A percentile compares a stretch with the other conserved stretches of the same genome.
phyloP scores from a whole-genome alignment of 2,888 invertebrate genomes.

The Congeria kusceri region DNA sequence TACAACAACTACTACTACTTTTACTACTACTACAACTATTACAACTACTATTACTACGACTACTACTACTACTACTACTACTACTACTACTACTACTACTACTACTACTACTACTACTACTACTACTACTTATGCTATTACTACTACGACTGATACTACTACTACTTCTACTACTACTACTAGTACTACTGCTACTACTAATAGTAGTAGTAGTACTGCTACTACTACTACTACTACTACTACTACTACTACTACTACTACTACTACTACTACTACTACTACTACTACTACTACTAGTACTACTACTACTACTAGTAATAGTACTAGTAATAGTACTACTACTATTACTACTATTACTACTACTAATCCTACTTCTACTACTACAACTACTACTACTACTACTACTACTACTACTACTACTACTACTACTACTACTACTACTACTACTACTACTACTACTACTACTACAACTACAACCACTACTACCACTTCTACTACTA shows the following conservation, averaged over 20 bases:
- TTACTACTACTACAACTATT: too few species aligned
- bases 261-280: conserved; percentile 16
- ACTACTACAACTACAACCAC: conserved; percentile 3
- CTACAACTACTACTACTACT: conserved; percentile 7
- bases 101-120: conserved; percentile 7
- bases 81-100: not conserved
- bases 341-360: conserved; percentile 1
- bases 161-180: conserved; percentile 15
- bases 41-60: too few species aligned
- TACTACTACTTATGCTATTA: not conserved
- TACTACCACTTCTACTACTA: conserved; percentile 2
- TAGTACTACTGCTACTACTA: conserved; percentile 12
- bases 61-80: conserved; percentile 1
- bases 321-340: too few species aligned
- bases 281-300: conserved; percentile 16
- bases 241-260: conserved; percentile 15
- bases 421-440: conserved; percentile 9
- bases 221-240: conserved; percentile 7
- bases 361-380: not conserved
- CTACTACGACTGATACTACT: conserved; percentile 7
- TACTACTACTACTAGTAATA: conserved; percentile 1
- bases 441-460: conserved; percentile 20
- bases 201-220: not conserved
- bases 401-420: conserved; percentile 14
- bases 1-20: too few species aligned